Conservation (phyloP, 1,140 invertebrate species). For the Neocloeon triangulifer region DNA sequence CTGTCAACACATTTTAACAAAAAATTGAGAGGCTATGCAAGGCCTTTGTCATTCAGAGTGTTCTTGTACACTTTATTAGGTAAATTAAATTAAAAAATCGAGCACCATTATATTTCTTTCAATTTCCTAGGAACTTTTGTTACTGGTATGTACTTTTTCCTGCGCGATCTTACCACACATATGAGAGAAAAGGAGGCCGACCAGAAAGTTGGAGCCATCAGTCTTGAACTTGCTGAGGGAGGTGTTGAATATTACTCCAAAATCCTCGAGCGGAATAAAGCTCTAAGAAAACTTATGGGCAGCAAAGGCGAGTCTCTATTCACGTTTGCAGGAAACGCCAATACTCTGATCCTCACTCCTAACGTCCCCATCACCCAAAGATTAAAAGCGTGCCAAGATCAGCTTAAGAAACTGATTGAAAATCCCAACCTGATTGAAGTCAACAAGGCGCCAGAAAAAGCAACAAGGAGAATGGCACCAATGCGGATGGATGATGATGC, state of each 20-base stretch:
- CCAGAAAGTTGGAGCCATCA: constrained; percentile 27
- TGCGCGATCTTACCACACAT: constrained; percentile 34
- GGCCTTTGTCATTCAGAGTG: constrained; percentile 20
- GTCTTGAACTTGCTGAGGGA: constrained; percentile 35
- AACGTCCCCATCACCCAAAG: too few relatives aligned
- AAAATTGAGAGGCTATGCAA: constrained; percentile 30
- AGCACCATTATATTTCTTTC: too few relatives aligned
- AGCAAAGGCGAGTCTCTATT: constrained; percentile 28
- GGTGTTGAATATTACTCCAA: constrained; percentile 54
- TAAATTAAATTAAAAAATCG: too few relatives aligned
- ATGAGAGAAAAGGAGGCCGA: constrained; percentile 35
- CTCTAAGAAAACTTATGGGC: constrained; percentile 38
- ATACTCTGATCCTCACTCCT: too few relatives aligned
- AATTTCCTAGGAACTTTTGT: too few relatives aligned
- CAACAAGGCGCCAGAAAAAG: too few relatives aligned
- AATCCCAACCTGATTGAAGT: too few relatives aligned
- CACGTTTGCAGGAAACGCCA: constrained; percentile 41
- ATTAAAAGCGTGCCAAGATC: too few relatives aligned
- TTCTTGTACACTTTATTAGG: constrained; percentile 29
- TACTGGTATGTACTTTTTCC: constrained; percentile 34
- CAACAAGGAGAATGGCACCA: too few relatives aligned
- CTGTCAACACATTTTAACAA: constrained; percentile 23
- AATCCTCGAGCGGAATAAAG: constrained; percentile 42
- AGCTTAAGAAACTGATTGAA: too few relatives aligned
- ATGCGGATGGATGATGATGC: too few relatives aligned